These are phyloP conservation scores for Machimus atricapillus DNA, from an alignment of 2,888 invertebrate genomes.

Conservation along the genomic window DNA sequence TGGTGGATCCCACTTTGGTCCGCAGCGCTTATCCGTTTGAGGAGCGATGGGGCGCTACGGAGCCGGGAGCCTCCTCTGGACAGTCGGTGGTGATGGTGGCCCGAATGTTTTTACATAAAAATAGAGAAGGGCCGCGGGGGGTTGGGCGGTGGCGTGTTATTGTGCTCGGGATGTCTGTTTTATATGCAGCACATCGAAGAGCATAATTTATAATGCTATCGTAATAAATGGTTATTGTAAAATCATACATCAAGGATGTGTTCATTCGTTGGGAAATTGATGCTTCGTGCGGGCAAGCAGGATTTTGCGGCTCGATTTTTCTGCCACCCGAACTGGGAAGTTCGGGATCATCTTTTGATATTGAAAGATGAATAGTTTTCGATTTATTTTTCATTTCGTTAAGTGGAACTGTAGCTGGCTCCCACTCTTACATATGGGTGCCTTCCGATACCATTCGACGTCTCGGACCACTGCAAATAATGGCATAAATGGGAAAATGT, in stretches of 20 bases:
- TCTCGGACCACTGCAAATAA: neutral
- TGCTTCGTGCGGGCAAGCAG: conserved; percentile 36
- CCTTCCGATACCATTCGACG: neutral
- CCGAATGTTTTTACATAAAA: conserved; percentile 45
- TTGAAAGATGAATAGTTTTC: conserved; percentile 49
- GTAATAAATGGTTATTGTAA: conserved; percentile 52
- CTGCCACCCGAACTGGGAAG: conserved; percentile 20
- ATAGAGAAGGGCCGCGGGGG: neutral
- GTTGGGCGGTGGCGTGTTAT: conserved; percentile 14
- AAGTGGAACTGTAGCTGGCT: conserved; percentile 40
- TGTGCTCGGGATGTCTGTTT: conserved; percentile 40
- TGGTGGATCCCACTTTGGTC: conserved; percentile 44
- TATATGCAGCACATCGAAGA: conserved; percentile 49
- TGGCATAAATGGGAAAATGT: neutral
- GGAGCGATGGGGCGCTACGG: neutral
- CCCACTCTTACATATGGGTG: neutral
- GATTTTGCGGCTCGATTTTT: conserved; percentile 44
- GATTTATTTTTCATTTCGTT: conserved; percentile 50
- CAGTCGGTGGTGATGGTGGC: conserved; percentile 12
- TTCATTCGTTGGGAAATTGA: conserved; percentile 44
- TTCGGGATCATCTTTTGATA: conserved; percentile 34
- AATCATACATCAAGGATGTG: conserved; percentile 51
- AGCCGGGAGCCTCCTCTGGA: neutral
- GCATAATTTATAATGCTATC: conserved; percentile 52
- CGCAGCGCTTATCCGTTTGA: conserved; percentile 37